Base-by-base conservation (phyloP, 2,888 invertebrate genomes). In the Ochropleura leucogaster region DNA sequence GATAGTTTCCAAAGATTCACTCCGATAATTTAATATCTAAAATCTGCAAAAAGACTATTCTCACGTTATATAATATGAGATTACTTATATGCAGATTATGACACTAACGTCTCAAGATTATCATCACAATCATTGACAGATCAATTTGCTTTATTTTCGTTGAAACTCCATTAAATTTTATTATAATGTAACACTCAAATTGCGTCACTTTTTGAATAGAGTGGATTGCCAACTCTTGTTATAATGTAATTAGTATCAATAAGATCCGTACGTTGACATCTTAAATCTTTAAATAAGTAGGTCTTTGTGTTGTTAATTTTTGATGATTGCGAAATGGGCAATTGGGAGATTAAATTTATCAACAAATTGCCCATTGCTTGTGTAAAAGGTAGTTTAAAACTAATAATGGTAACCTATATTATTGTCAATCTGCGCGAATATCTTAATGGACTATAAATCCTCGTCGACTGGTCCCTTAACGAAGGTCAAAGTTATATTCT, bases 31-130 rank as follows among this genome's bases (percentile, higher is more conserved):
- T 47, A 55, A 12, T 40, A 16, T 51, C 0, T 46, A 51, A 57
- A 40, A 42, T 16, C 18, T 16, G 4, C 10, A 57, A 55, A 20
- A 49, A 47, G 20, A 10, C 20, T 3, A 77, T 83, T 70, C 40
- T 81, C 81, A 62, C 77, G 79, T 85, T 85, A 88, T 80, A 78
- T 87, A 88, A 90, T 30, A 64, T 64, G 60, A 59, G 49, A 65
- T 74, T 68, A 75, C 75, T 72, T 80, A 72, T 84, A 87, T 85
- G 84, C 78, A 86, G 83, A 88, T 87, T 88, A 86, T 88, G 82
- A 84, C 84, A 86, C 80, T 81, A 79, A 82, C 71, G 75, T 74
- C 40, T 51, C 49, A 20, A 69, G 67, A 83, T 73, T 74, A 73
- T 63, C 65, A 71, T 75, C 77, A 65, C 65, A 77, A 69, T 77